Evolutionary conservation across 2,888 invertebrate species (phyloP).

Genomic region (Isoperla grammatica): DNA sequence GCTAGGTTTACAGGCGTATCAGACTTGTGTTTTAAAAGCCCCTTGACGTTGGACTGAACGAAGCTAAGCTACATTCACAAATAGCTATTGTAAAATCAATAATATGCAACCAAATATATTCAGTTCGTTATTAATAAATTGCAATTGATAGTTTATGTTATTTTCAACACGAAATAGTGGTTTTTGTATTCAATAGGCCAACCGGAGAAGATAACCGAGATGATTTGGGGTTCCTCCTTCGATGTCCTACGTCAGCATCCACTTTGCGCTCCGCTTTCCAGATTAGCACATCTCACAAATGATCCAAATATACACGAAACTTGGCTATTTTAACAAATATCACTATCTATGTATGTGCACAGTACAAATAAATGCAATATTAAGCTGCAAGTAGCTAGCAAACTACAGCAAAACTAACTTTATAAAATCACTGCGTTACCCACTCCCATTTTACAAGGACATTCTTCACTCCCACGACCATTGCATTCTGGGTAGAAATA

Average conservation of each 20-base stretch:
- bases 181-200: too few relatives aligned
- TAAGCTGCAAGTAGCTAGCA: not conserved
- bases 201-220: not conserved
- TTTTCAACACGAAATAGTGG: too few relatives aligned
- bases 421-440: slow-evolving; percentile 24
- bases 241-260: slow-evolving; percentile 24
- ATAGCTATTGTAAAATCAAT: too few relatives aligned
- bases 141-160: too few relatives aligned
- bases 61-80: too few relatives aligned
- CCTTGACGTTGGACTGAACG: too few relatives aligned
- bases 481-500: slow-evolving; percentile 25
- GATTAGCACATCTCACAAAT: slow-evolving; percentile 1
- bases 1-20: too few relatives aligned
- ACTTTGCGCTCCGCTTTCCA: slow-evolving; percentile 16
- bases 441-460: slow-evolving; percentile 28
- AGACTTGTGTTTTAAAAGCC: too few relatives aligned
- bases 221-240: not conserved
- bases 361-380: not conserved
- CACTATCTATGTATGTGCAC: not conserved
- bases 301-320: not conserved
- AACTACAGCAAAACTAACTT: slow-evolving; percentile 20
- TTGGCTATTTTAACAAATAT: not conserved
- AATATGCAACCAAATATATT: too few relatives aligned
- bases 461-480: slow-evolving; percentile 30
- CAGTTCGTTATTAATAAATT: too few relatives aligned